phyloP scores from a whole-genome alignment of 2,113 vertebrate genomes.

The Lipotes vexillifer region DNA sequence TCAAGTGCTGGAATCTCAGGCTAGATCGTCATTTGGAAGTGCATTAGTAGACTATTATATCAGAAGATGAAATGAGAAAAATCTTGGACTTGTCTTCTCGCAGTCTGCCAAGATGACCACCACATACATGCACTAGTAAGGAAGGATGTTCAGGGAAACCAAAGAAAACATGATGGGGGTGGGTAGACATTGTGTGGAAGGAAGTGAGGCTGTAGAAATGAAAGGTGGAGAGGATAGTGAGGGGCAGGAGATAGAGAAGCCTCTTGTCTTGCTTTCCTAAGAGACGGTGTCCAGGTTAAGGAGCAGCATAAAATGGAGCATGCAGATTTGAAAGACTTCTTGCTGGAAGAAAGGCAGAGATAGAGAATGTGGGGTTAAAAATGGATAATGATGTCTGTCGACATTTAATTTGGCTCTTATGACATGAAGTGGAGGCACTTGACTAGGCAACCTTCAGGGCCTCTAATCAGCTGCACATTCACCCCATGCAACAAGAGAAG shows the following conservation, averaged over 20 bases:
- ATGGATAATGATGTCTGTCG: not conserved
- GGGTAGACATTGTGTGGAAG: not conserved
- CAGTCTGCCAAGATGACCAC: not conserved
- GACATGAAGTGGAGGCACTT: slow-evolving; percentile 5
- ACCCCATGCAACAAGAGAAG: not conserved
- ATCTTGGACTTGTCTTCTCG: not conserved
- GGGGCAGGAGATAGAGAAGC: not conserved
- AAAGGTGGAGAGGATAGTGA: not conserved
- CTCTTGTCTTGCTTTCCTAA: not conserved
- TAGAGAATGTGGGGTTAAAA: not conserved
- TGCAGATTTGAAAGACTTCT: not conserved
- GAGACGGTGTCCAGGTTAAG: not conserved
- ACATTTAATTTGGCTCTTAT: not conserved
- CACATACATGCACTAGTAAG: not conserved
- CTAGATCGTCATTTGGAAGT: not conserved
- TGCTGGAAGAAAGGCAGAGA: not conserved
- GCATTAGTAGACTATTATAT: not conserved
- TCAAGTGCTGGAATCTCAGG: not conserved
- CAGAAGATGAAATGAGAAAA: not conserved
- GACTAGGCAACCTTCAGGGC: not conserved
- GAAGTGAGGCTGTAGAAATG: not conserved
- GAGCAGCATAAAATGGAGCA: not conserved
- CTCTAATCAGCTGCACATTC: not conserved
- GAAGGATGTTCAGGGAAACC: not conserved
- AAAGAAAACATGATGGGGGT: not conserved